These are phyloP conservation scores for Scaptodrosophila latifasciaeformis DNA, from an alignment of 2,888 invertebrate species.

Conservation along the genomic window DNA sequence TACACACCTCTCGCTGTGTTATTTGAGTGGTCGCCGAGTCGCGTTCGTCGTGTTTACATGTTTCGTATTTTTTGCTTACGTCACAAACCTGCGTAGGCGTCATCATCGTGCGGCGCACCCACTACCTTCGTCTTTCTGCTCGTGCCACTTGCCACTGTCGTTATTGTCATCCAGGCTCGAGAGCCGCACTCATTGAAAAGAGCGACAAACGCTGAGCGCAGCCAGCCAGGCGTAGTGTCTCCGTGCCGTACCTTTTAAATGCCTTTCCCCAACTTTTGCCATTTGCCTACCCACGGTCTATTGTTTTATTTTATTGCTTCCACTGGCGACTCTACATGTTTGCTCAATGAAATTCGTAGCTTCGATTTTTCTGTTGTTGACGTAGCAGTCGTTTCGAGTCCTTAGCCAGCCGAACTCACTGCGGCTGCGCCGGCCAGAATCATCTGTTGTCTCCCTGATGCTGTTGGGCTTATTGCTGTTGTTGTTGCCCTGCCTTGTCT, in stretches of 20 bases:
- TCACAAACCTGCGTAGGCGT: conserved; percentile 75
- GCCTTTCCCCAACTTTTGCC: conserved; percentile 51
- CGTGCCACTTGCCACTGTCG: conserved; percentile 1
- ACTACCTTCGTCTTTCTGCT: conserved; percentile 43
- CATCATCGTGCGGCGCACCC: conserved; percentile 74
- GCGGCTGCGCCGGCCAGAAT: conserved; percentile 44
- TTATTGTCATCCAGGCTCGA: conserved; percentile 17
- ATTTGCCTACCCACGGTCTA: background rate
- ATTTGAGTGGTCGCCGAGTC: background rate
- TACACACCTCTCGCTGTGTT: background rate
- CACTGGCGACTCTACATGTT: conserved; percentile 22
- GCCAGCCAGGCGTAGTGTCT: conserved; percentile 48
- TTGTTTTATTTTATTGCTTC: background rate
- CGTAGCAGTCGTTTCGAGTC: conserved; percentile 38
- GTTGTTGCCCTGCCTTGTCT: conserved; percentile 14
- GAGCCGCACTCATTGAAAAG: conserved; percentile 3
- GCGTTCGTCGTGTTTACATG: conserved; percentile 4
- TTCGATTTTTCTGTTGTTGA: conserved; percentile 52
- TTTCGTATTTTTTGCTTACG: conserved; percentile 69
- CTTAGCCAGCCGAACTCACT: conserved; percentile 15
- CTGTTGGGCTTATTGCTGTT: background rate
- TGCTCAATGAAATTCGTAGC: conserved; percentile 65
- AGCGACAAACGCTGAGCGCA: conserved; percentile 19
- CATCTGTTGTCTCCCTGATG: conserved; percentile 53
- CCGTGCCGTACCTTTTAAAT: conserved; percentile 31